Conservation (phyloP, 2,888 invertebrate genomes). For the Entomobrya multifasciata region DNA sequence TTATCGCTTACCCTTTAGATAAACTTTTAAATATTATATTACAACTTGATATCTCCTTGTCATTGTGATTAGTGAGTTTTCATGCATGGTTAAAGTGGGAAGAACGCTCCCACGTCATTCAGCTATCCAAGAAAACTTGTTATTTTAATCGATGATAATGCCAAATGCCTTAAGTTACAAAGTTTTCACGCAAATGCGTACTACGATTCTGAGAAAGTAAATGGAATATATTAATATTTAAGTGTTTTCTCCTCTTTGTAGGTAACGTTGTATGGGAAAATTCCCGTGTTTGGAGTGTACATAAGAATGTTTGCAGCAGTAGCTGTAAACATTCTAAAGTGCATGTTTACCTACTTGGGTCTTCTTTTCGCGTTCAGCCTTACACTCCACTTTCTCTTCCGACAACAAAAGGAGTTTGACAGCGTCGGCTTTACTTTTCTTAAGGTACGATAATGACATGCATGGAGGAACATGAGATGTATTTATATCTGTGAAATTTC, state of each 20-base stretch:
- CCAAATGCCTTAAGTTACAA: too few species aligned
- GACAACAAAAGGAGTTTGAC: conserved; percentile 79
- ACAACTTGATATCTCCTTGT: too few species aligned
- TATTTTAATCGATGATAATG: too few species aligned
- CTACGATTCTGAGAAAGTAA: neutral
- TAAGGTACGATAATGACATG: conserved; percentile 75
- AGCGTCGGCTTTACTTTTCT: conserved; percentile 80
- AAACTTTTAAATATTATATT: too few species aligned
- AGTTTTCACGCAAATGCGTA: neutral
- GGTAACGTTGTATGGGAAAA: conserved; percentile 80
- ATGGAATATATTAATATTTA: neutral
- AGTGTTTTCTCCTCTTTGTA: conserved; percentile 24
- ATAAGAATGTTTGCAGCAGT: conserved; percentile 80
- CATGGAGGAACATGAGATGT: too few species aligned
- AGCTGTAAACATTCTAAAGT: conserved; percentile 79
- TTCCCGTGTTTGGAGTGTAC: conserved; percentile 80
- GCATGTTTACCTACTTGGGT: conserved; percentile 80
- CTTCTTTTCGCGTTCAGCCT: conserved; percentile 80
- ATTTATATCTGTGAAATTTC: too few species aligned
- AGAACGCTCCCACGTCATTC: too few species aligned
- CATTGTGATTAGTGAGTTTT: too few species aligned
- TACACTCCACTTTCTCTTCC: conserved; percentile 80
- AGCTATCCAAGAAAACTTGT: too few species aligned
- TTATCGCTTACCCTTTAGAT: too few species aligned
- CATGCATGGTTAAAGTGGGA: too few species aligned